A percentile compares a stretch with the other conserved stretches of the same genome.
phyloP scores from a whole-genome alignment of 2,113 vertebrate genomes.

The Plecturocebus donacophilus region DNA sequence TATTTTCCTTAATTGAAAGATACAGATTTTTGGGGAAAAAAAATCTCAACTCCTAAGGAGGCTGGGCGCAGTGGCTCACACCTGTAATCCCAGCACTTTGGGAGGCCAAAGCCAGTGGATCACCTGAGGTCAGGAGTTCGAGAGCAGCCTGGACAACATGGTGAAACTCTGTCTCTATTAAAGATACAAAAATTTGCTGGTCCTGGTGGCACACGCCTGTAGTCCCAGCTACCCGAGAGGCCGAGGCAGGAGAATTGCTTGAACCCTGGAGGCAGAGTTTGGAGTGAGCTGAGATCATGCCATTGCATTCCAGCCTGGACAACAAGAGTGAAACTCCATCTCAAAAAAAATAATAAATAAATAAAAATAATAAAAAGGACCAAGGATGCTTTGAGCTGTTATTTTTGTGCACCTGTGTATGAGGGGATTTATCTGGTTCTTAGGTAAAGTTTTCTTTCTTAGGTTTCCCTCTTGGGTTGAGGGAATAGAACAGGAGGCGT shows the following conservation, averaged over 20 bases:
- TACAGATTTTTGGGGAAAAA: neutral
- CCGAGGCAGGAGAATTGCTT: neutral
- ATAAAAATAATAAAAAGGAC: neutral
- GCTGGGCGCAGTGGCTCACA: neutral
- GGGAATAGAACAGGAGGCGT: neutral
- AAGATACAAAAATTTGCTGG: neutral
- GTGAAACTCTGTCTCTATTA: neutral
- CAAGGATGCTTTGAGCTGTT: neutral
- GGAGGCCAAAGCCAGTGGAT: neutral
- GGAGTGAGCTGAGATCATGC: no score
- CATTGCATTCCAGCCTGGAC: no score
- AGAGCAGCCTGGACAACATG: neutral
- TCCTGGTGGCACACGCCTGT: neutral
- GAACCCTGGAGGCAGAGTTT: fast-evolving
- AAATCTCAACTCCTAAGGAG: neutral
- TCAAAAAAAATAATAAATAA: neutral
- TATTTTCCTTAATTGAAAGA: neutral
- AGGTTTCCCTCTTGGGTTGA: neutral
- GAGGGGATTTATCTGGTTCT: neutral
- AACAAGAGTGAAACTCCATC: neutral
- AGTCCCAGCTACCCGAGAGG: neutral
- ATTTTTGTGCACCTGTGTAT: neutral
- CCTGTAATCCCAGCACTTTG: neutral
- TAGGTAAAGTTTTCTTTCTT: neutral
- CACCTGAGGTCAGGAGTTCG: neutral